phyloP scores from a whole-genome alignment of 2,888 invertebrate genomes.

The Apotomis turbidana region DNA sequence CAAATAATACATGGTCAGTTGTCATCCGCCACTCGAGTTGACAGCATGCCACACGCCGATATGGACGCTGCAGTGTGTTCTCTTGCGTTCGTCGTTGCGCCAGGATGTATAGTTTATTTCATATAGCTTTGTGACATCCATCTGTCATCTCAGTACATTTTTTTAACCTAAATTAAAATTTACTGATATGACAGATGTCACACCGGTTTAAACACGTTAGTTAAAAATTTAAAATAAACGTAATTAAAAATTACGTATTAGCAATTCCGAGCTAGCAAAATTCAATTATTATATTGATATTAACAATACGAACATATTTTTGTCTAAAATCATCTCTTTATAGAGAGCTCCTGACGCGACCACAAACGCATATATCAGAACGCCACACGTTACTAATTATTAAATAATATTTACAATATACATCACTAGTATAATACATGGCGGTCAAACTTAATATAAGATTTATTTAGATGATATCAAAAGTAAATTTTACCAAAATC shows the following conservation, averaged over 20 bases:
- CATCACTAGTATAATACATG: constrained; percentile 29
- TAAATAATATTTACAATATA: constrained; percentile 23
- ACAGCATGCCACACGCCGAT: background rate
- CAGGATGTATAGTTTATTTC: background rate
- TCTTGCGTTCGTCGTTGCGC: background rate
- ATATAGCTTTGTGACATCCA: too few species aligned
- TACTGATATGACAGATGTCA: too few species aligned
- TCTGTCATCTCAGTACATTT: too few species aligned
- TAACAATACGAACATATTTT: too few species aligned
- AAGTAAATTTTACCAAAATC: too few species aligned
- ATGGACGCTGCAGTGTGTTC: background rate
- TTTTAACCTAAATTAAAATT: too few species aligned
- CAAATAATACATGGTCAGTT: background rate
- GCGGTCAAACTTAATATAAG: constrained; percentile 12
- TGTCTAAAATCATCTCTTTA: too few species aligned
- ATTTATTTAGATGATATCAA: background rate
- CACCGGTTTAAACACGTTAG: too few species aligned
- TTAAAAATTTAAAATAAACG: too few species aligned
- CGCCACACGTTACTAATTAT: background rate
- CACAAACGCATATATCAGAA: background rate
- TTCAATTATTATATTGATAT: too few species aligned
- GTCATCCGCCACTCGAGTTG: background rate
- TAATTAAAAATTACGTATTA: too few species aligned
- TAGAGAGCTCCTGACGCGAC: background rate
- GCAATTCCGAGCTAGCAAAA: too few species aligned